Base-by-base conservation (phyloP, 2,888 invertebrate species). In the Notodonta dromedarius region DNA sequence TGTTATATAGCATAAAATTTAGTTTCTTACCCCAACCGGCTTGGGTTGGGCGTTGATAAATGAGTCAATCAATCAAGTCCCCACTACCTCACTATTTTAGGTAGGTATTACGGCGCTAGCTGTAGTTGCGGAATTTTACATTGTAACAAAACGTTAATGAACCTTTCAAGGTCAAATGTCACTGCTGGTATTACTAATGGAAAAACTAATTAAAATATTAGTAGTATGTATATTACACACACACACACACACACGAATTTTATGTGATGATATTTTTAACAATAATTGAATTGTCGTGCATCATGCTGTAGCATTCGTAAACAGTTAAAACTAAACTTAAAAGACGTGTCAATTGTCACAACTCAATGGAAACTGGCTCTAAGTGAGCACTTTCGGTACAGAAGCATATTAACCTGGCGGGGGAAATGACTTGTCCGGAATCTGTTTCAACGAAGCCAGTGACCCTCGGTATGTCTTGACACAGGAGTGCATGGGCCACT, bases 391-490 rank as follows among this genome's bases (percentile, higher is more conserved):
- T 7, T 35, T 35, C 35, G 35, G 35, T 35, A 6, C 35, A 35
- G 35, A 16, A 16, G n/a, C 13, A n/a, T 54, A 69, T 63, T 77
- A 71, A 93, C 93, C 87, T 90, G 57, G 91, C 87, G 13, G 91
- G 90, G 2, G 91, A 89, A 56, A 93, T 85, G 5, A 90, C 77
- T 76, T 91, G 86, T 56, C 81, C 69, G 1, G 85, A 74, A 57
- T 92, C 86, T 5, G 91, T 87, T 77, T 91, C 91, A 6, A 91
- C 89, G 64, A 86, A 93, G 13, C 89, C 93, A 0, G 89, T 83
- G 7, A 93, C 79, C 65, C 80, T 81, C 0, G 91, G 89, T 9
- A 86, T 65, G 63, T 92, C 90, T 9, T 86, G 77, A 69, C 93
- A 91, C 7, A 91, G 67, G 7, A 91, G 69, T 0, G 87, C 93